Percentiles rank a stretch among this genome's conserved stretches.
phyloP scores from a whole-genome alignment of 2,113 vertebrate species.

The Cercocebus atys region DNA sequence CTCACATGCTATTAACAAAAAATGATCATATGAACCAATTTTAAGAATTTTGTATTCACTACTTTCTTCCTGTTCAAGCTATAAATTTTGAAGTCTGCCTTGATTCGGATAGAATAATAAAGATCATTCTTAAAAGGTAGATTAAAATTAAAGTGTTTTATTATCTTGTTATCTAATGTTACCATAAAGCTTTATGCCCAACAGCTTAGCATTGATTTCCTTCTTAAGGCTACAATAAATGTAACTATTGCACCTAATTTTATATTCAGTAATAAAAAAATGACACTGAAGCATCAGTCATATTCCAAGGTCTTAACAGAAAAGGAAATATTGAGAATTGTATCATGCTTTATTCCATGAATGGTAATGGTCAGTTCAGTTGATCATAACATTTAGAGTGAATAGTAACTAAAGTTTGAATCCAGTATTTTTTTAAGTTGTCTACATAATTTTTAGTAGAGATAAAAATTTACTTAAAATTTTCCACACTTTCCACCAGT shows the following conservation, averaged over 20 bases:
- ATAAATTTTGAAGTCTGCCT: constrained; percentile 66
- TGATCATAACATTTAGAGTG: constrained; percentile 52
- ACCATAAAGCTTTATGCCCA: constrained; percentile 77
- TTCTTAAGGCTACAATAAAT: constrained; percentile 76
- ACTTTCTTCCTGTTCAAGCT: constrained; percentile 37
- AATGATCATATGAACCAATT: constrained; percentile 28
- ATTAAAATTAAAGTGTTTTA: constrained; percentile 78
- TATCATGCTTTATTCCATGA: constrained; percentile 42
- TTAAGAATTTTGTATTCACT: not conserved
- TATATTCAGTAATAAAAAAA: constrained; percentile 76
- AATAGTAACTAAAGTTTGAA: constrained; percentile 66
- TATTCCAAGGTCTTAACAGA: constrained; percentile 68
- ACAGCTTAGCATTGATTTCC: constrained; percentile 69
- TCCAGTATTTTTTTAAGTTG: not conserved
- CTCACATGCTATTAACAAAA: not conserved
- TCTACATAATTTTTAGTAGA: constrained; percentile 37
- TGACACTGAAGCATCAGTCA: constrained; percentile 66
- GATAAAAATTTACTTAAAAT: constrained; percentile 39
- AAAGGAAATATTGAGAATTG: constrained; percentile 50
- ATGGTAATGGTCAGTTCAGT: not conserved
- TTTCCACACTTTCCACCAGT: constrained; percentile 50
- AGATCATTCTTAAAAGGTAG: constrained; percentile 60
- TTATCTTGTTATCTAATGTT: constrained; percentile 77
- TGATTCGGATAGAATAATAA: constrained; percentile 54
- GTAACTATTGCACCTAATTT: constrained; percentile 72